Evolutionary conservation across 2,888 invertebrate genomes (phyloP).

Genomic region (Syritta pipiens): DNA sequence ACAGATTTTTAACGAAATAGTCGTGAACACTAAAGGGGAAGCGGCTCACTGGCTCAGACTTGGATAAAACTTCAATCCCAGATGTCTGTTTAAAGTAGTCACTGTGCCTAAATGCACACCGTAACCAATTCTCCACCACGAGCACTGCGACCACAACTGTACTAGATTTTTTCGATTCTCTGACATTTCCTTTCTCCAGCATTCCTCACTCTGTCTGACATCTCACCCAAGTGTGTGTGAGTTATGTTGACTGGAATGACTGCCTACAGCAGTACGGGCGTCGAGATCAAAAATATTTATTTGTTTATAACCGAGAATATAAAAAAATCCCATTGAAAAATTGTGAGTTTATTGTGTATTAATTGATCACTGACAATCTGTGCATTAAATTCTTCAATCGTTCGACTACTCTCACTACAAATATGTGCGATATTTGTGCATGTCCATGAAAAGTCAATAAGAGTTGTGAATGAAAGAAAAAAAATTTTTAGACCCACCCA

Average conservation of each 20-base stretch:
- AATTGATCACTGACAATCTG: neutral
- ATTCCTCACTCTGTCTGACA: slow-evolving; percentile 19
- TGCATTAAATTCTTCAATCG: neutral
- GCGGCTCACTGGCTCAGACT: too few species aligned
- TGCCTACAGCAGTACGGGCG: slow-evolving; percentile 37
- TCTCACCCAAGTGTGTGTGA: slow-evolving; percentile 20
- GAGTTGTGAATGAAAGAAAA: slow-evolving; percentile 31
- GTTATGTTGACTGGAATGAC: slow-evolving; percentile 58
- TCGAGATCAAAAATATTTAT: slow-evolving; percentile 55
- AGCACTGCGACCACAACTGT: too few species aligned
- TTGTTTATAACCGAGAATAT: slow-evolving; percentile 68
- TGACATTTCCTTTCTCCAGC: slow-evolving; percentile 36
- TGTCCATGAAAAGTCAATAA: slow-evolving; percentile 41
- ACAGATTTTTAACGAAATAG: too few species aligned
- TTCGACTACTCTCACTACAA: neutral
- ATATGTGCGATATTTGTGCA: neutral
- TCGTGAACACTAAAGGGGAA: too few species aligned
- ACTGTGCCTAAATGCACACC: too few species aligned
- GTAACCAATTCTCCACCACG: too few species aligned
- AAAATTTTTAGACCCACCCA: slow-evolving; percentile 67
- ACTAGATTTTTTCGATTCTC: slow-evolving; percentile 9
- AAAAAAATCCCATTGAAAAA: slow-evolving; percentile 38
- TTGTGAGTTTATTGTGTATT: slow-evolving; percentile 35
- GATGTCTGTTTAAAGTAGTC: too few species aligned
- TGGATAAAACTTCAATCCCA: too few species aligned